These are phyloP conservation scores for Parus major DNA, from an alignment of 2,113 vertebrate species.

Conservation along the genomic window DNA sequence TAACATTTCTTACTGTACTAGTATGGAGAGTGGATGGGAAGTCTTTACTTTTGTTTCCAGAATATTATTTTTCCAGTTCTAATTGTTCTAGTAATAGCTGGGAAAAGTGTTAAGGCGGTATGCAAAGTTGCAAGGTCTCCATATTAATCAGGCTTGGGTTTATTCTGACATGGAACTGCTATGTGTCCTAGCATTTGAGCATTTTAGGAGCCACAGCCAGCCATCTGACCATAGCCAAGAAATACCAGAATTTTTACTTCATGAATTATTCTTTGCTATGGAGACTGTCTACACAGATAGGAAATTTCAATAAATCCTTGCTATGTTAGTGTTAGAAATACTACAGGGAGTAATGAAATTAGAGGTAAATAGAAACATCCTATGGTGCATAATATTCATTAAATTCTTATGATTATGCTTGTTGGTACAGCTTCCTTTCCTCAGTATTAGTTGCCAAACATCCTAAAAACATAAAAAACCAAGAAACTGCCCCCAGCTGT, in stretches of 20 bases:
- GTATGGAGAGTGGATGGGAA: background rate
- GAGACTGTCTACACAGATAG: constrained; percentile 74
- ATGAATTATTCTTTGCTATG: constrained; percentile 74
- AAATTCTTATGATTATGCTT: background rate
- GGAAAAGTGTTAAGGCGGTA: background rate
- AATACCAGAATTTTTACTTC: constrained; percentile 71
- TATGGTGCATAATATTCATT: background rate
- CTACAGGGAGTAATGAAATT: background rate
- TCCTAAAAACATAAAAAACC: background rate
- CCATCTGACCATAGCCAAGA: constrained; percentile 16
- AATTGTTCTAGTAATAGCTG: background rate
- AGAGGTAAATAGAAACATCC: background rate
- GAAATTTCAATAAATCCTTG: constrained; percentile 69
- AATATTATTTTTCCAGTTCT: background rate
- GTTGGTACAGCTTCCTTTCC: background rate
- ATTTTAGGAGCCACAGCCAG: constrained; percentile 3
- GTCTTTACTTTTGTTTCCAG: background rate
- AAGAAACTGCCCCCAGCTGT: background rate
- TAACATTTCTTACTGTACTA: background rate
- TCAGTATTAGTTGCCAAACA: background rate
- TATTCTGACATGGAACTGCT: background rate
- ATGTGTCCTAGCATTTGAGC: constrained; percentile 6
- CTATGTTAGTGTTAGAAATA: constrained; percentile 48
- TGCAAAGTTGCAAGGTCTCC: background rate
- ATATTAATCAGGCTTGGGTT: background rate